Percentiles rank a stretch among this genome's conserved stretches.
These are phyloP conservation scores for Tethya wilhelma DNA, from an alignment of 37 sponge, comb jelly and placozoan species.

Conservation along the genomic window DNA sequence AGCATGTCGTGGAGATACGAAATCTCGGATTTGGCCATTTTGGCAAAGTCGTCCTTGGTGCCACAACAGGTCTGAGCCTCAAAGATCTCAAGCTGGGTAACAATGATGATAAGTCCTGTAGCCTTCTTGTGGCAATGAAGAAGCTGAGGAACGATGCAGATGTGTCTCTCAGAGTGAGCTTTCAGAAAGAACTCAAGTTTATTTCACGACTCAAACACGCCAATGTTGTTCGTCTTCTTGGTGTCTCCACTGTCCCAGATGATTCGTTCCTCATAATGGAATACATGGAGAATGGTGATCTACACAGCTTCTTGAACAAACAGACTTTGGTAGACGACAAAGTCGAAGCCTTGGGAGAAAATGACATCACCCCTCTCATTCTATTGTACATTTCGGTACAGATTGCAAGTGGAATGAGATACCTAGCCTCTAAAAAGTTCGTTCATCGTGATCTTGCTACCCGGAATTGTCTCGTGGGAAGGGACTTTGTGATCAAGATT, in stretches of 20 bases:
- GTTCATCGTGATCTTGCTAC: constrained; percentile 88
- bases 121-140: constrained; percentile 83
- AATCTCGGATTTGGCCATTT: constrained; percentile 69
- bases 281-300: constrained; percentile 94
- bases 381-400: constrained; percentile 79
- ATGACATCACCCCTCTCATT: constrained; percentile 54
- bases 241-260: constrained; percentile 35
- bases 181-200: constrained; percentile 78
- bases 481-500: constrained; percentile 81
- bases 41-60: constrained; percentile 68
- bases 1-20: constrained; percentile 33
- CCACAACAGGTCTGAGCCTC: constrained; percentile 57
- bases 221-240: constrained; percentile 77
- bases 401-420: constrained; percentile 88
- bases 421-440: constrained; percentile 71
- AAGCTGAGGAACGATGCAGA: constrained; percentile 64
- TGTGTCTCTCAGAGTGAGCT: constrained; percentile 33
- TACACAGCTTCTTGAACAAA: constrained; percentile 79
- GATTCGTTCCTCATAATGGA: constrained; percentile 78
- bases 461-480: constrained; percentile 85
- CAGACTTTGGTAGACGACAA: constrained; percentile 46
- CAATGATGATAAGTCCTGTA: constrained; percentile 41
- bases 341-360: constrained; percentile 3
- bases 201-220: constrained; percentile 75
- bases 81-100: constrained; percentile 51